These are phyloP conservation scores for Cataglyphis altisquamis DNA, from an alignment of 2,888 invertebrate genomes.

Conservation along the genomic window DNA sequence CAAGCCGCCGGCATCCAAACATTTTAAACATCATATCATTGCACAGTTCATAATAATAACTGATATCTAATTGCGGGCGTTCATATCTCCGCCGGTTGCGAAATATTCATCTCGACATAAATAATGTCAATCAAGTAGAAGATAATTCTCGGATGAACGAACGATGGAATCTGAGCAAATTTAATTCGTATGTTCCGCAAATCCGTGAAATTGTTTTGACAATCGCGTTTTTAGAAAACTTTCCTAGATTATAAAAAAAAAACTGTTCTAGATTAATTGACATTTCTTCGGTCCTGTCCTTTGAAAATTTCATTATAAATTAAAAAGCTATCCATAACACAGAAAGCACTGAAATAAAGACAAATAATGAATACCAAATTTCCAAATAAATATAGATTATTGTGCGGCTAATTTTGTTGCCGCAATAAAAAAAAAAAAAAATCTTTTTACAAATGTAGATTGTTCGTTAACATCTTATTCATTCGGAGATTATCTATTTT, in stretches of 20 bases:
- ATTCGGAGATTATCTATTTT: neutral
- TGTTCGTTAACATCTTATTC: neutral
- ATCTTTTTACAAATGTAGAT: neutral
- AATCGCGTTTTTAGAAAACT: slow-evolving; percentile 8
- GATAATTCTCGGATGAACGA: slow-evolving; percentile 45
- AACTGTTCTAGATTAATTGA: too few species aligned
- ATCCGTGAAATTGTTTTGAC: slow-evolving; percentile 28
- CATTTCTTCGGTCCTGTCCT: neutral
- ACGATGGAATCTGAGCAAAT: slow-evolving; percentile 34
- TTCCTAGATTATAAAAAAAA: neutral
- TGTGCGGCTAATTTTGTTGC: neutral
- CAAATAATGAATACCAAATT: neutral
- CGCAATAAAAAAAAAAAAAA: neutral
- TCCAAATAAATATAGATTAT: neutral
- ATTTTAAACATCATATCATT: slow-evolving; percentile 50
- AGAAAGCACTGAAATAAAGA: neutral
- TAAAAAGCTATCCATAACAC: neutral
- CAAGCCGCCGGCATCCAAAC: slow-evolving; percentile 27
- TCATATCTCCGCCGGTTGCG: slow-evolving; percentile 27
- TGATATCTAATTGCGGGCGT: slow-evolving; percentile 49
- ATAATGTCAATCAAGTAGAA: slow-evolving; percentile 47
- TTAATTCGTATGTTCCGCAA: slow-evolving; percentile 20
- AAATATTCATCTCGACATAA: slow-evolving; percentile 50
- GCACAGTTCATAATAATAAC: slow-evolving; percentile 50
- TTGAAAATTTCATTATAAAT: neutral